Evolutionary conservation across 1,140 invertebrate species (phyloP).

Genomic region (Halictus rubicundus): DNA sequence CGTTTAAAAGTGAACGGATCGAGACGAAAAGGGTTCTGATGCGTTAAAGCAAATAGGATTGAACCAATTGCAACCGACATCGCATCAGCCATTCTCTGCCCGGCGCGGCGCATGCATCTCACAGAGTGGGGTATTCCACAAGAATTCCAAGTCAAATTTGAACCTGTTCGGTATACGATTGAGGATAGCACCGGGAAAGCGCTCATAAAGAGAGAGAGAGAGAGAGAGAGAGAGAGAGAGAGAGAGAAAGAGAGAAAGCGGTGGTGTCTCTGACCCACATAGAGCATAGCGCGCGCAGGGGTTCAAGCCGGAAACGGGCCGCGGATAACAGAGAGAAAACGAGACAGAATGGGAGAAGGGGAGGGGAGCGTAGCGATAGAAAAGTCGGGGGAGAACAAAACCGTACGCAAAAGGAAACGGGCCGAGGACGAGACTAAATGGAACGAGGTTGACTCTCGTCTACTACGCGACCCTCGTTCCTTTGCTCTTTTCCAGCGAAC

Average conservation of each 20-base stretch:
- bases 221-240: neutral
- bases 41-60: too few relatives aligned
- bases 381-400: conserved; percentile 36
- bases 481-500: conserved; percentile 24
- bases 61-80: neutral
- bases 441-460: conserved; percentile 48
- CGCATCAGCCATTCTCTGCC: neutral
- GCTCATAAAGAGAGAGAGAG: too few relatives aligned
- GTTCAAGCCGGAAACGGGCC: conserved; percentile 20
- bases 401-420: conserved; percentile 35
- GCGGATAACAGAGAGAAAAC: conserved; percentile 1
- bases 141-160: conserved; percentile 40
- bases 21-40: too few relatives aligned
- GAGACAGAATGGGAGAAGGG: neutral
- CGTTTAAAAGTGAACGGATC: too few relatives aligned
- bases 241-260: too few relatives aligned
- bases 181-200: too few relatives aligned
- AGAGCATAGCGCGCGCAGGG: neutral
- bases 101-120: neutral
- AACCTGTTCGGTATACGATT: conserved; percentile 8
- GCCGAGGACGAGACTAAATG: conserved; percentile 39
- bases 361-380: neutral
- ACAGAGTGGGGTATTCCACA: neutral
- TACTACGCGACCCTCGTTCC: neutral
- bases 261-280: conserved; percentile 40